These are phyloP conservation scores for Aphyosemion australe DNA, from an alignment of 2,113 vertebrate genomes.

Conservation along the genomic window DNA sequence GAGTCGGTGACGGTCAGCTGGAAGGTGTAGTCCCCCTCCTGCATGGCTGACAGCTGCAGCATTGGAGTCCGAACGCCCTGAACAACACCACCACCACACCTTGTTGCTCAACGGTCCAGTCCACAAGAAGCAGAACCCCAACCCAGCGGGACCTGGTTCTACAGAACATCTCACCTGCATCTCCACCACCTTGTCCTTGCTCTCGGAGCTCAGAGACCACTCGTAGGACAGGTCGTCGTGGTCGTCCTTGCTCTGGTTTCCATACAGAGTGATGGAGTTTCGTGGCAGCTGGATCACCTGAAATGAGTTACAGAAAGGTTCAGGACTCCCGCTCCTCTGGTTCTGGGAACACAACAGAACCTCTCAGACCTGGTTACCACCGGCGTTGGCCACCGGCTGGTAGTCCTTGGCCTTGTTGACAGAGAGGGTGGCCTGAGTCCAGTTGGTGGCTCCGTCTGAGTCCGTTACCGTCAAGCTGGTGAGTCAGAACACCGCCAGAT, in stretches of 20 bases:
- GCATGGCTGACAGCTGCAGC: conserved; percentile 94
- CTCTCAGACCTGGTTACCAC: conserved; percentile 85
- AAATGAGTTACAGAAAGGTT: not conserved
- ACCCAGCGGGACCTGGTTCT: not conserved
- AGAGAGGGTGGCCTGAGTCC: conserved; percentile 87
- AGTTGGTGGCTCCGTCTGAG: conserved; percentile 89
- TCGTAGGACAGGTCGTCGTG: conserved; percentile 93
- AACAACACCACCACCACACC: not conserved
- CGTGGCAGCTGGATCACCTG: conserved; percentile 92
- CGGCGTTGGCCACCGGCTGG: conserved; percentile 90
- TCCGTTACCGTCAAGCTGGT: conserved; percentile 92
- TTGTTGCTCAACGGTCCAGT: not conserved
- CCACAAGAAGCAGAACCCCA: not conserved
- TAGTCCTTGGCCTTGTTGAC: conserved; percentile 98
- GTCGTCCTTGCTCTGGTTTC: conserved; percentile 95
- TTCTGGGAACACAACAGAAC: not conserved
- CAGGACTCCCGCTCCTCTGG: not conserved
- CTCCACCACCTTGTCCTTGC: conserved; percentile 97
- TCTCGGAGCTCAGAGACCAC: conserved; percentile 94
- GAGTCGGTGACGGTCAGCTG: conserved; percentile 96
- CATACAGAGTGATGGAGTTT: conserved; percentile 90
- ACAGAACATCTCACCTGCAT: conserved; percentile 87
- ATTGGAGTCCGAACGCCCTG: conserved; percentile 92
- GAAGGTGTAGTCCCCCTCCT: conserved; percentile 98
- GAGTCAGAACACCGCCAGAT: not conserved